phyloP scores from a whole-genome alignment of 2,888 invertebrate species.

The Tuta absoluta region DNA sequence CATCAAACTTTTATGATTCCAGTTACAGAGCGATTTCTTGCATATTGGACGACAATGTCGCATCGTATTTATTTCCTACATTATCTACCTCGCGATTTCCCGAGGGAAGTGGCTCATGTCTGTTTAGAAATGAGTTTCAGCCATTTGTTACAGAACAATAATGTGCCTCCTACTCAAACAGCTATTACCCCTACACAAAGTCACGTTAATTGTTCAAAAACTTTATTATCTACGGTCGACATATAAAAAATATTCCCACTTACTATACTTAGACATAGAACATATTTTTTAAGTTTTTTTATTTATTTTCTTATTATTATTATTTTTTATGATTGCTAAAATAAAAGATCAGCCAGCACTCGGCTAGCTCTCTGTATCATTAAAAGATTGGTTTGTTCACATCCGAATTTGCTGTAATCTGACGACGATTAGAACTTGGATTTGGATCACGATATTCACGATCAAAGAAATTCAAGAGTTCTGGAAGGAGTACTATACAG shows the following conservation, averaged over 20 bases:
- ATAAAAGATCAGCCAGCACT: too few species aligned
- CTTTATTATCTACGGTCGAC: too few species aligned
- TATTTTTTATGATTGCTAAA: too few species aligned
- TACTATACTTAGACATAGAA: too few species aligned
- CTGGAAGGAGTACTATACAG: too few species aligned
- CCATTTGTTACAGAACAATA: background rate
- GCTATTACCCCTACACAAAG: background rate
- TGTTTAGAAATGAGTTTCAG: conserved; percentile 1
- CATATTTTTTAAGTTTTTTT: too few species aligned
- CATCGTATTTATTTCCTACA: background rate
- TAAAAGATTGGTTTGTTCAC: too few species aligned
- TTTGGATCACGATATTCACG: background rate
- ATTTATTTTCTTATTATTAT: too few species aligned
- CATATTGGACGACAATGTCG: background rate
- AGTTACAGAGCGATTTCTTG: background rate
- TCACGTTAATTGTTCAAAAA: background rate
- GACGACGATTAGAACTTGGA: too few species aligned
- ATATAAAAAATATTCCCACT: too few species aligned
- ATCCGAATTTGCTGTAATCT: too few species aligned
- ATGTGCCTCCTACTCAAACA: background rate
- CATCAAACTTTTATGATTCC: background rate
- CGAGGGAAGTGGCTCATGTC: background rate
- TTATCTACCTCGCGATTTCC: conserved; percentile 4
- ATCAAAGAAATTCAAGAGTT: background rate
- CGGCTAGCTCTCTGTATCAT: too few species aligned